These are phyloP conservation scores for Gallirallus australis DNA, from an alignment of 2,797 vertebrate genomes.

Conservation along the genomic window DNA sequence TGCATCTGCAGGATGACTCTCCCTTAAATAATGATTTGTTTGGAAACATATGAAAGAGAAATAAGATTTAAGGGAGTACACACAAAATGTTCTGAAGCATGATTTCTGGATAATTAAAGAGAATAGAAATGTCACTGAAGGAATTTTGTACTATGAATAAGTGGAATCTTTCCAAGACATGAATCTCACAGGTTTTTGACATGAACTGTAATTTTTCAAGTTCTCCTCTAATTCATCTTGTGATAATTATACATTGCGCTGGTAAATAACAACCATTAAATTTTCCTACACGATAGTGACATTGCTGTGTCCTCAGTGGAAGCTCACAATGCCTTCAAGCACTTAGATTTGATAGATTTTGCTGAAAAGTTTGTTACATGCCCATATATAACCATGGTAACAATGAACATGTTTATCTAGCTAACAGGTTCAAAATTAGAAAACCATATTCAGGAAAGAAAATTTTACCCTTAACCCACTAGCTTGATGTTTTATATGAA, in stretches of 20 bases:
- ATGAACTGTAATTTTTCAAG: conserved; percentile 15
- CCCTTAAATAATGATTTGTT: background rate
- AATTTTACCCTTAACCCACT: background rate
- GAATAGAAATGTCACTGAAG: background rate
- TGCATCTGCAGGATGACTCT: background rate
- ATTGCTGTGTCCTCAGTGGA: conserved; percentile 5
- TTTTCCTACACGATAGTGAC: background rate
- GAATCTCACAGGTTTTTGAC: conserved; percentile 17
- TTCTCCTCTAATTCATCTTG: conserved; percentile 20
- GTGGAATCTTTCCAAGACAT: background rate
- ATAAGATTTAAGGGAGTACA: background rate
- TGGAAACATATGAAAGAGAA: background rate
- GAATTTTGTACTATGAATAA: background rate
- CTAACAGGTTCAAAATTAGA: conserved; percentile 44
- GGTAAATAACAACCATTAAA: conserved; percentile 47
- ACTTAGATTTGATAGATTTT: conserved; percentile 14
- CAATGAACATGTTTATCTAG: conserved; percentile 15
- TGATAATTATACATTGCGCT: conserved; percentile 30
- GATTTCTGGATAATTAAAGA: background rate
- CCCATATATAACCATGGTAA: conserved; percentile 30
- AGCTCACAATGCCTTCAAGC: background rate
- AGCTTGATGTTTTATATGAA: background rate
- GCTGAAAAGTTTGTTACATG: conserved; percentile 14
- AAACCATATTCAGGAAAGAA: background rate
- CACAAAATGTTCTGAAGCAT: background rate